Evolutionary conservation across 1,140 invertebrate genomes (phyloP).

Genomic region (Mercenaria mercenaria): DNA sequence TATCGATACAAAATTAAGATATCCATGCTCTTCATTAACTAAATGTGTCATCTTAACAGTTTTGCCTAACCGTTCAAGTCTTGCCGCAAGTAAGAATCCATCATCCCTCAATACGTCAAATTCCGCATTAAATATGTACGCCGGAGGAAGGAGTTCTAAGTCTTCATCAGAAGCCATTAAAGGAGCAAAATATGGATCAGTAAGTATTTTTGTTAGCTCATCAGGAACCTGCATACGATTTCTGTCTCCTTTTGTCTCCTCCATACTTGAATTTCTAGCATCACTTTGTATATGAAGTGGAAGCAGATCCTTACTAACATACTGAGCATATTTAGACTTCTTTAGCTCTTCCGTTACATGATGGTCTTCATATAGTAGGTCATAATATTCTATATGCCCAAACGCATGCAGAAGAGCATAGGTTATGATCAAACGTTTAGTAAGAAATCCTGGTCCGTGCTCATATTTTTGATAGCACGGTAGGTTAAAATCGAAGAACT

Average conservation of each 20-base stretch:
- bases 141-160: constrained; percentile 59
- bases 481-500: constrained; percentile 47
- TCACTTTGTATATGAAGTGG: constrained; percentile 1
- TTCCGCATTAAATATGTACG: constrained; percentile 66
- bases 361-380: constrained; percentile 15
- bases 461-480: constrained; percentile 49
- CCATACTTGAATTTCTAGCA: background rate
- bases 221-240: background rate
- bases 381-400: constrained; percentile 28
- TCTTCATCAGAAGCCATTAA: constrained; percentile 63
- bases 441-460: constrained; percentile 43
- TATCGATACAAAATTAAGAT: constrained; percentile 4
- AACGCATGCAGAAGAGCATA: constrained; percentile 34
- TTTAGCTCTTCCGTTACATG: constrained; percentile 6
- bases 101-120: constrained; percentile 77
- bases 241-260: background rate
- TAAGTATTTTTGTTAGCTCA: background rate
- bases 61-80: constrained; percentile 67
- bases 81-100: constrained; percentile 66
- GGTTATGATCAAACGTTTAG: background rate
- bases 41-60: constrained; percentile 30
- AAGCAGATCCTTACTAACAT: background rate
- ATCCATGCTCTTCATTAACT: constrained; percentile 41
- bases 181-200: constrained; percentile 61
- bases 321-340: background rate